Conservation (phyloP, 2,888 invertebrate species). For the Nephrotoma flavescens region DNA sequence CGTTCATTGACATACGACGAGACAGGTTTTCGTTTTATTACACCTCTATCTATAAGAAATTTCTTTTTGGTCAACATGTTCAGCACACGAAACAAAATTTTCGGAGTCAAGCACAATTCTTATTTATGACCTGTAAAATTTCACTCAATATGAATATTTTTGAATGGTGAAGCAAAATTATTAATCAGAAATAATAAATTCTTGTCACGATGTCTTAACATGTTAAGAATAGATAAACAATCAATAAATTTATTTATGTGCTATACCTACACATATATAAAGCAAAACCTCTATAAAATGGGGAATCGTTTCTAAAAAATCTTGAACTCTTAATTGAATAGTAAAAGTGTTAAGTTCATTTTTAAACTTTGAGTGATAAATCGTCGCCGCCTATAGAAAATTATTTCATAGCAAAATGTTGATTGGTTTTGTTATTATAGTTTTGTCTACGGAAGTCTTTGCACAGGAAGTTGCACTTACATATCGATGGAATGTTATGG, state of each 20-base stretch:
- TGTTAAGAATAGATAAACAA: neutral
- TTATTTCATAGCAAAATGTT: neutral
- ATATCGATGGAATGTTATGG: neutral
- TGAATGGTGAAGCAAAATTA: neutral
- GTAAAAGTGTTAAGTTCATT: neutral
- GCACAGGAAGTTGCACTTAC: neutral
- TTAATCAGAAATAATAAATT: neutral
- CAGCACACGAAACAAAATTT: neutral
- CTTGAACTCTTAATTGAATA: neutral
- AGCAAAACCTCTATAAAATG: neutral
- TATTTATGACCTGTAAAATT: neutral
- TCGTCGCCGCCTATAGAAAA: too few relatives aligned
- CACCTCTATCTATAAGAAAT: neutral
- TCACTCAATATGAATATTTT: too few relatives aligned
- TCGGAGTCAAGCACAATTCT: neutral
- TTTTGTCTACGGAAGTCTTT: neutral
- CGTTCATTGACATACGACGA: neutral
- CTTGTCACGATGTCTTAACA: neutral
- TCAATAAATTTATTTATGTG: neutral
- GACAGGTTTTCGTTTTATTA: neutral
- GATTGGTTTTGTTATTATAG: neutral
- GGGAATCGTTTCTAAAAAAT: neutral
- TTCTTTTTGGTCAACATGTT: neutral
- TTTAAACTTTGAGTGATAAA: neutral
- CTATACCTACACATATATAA: neutral